Conservation (phyloP, 2,113 vertebrate species). For the Peromyscus californicus region DNA sequence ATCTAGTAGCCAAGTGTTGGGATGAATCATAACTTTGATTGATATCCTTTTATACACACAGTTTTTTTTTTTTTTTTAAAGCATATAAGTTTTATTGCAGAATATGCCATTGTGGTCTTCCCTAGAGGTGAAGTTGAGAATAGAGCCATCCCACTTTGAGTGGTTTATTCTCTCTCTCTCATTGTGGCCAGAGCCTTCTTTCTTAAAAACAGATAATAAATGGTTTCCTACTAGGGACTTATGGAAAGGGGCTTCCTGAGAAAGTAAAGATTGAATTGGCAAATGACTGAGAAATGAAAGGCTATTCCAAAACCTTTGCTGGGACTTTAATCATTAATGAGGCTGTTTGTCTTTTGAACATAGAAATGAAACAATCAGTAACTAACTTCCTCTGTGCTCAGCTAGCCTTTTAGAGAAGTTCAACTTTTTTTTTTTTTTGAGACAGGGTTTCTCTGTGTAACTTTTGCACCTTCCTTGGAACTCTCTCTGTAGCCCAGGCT, state of each 20-base stretch:
- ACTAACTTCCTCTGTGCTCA: background rate
- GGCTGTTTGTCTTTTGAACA: conserved; percentile 30
- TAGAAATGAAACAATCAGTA: background rate
- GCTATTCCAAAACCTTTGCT: background rate
- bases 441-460: no score
- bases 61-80: conserved; percentile 19
- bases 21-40: background rate
- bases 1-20: background rate
- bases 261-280: conserved; percentile 16
- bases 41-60: background rate
- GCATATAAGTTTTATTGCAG: background rate
- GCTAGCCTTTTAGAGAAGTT: conserved; percentile 20
- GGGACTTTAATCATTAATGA: conserved; percentile 38
- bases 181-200: background rate
- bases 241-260: conserved; percentile 20
- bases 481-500: no score
- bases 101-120: background rate
- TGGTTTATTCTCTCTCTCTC: background rate
- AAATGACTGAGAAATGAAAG: background rate
- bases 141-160: background rate
- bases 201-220: background rate
- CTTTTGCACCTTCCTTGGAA: no score
- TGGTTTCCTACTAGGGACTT: background rate
- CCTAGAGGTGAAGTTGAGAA: conserved; percentile 16
- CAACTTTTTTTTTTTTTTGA: background rate